Conservation (phyloP, 2,888 invertebrate genomes). For the Hipparchia sbordonii region DNA sequence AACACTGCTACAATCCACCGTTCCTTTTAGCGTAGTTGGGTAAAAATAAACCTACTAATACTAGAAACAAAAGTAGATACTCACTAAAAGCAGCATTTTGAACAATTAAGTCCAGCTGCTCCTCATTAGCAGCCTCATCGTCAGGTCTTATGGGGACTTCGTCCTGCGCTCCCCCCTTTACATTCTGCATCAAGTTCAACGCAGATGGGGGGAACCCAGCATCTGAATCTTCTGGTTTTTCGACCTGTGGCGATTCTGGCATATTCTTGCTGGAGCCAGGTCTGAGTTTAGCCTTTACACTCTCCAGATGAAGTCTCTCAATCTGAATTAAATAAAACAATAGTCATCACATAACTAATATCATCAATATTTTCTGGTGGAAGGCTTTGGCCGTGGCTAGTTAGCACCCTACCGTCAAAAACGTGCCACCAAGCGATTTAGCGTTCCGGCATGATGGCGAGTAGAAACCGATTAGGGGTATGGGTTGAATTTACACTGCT, state of each 20-base stretch:
- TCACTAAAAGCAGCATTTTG: constrained; percentile 53
- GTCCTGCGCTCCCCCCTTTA: constrained; percentile 22
- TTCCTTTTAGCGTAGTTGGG: no score
- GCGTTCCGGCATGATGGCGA: no score
- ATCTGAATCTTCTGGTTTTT: constrained; percentile 4
- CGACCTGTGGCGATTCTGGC: neutral
- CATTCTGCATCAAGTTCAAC: constrained; percentile 45
- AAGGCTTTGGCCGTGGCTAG: no score
- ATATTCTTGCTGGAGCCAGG: constrained; percentile 21
- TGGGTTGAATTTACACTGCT: no score
- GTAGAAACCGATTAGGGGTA: no score
- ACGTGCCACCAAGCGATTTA: no score
- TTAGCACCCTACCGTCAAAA: no score
- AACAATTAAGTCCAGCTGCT: constrained; percentile 56
- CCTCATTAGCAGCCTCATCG: constrained; percentile 54
- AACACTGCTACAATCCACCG: no score
- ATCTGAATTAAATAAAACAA: constrained; percentile 51
- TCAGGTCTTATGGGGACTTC: constrained; percentile 33
- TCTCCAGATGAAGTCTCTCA: constrained; percentile 66
- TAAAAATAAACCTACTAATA: no score
- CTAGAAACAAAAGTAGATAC: constrained; percentile 29
- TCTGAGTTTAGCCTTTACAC: constrained; percentile 48
- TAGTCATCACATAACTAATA: no score
- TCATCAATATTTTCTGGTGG: no score
- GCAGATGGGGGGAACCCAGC: constrained; percentile 37